Evolutionary conservation across 2,888 invertebrate genomes (phyloP).

Genomic region (Orchesellides sinensis): DNA sequence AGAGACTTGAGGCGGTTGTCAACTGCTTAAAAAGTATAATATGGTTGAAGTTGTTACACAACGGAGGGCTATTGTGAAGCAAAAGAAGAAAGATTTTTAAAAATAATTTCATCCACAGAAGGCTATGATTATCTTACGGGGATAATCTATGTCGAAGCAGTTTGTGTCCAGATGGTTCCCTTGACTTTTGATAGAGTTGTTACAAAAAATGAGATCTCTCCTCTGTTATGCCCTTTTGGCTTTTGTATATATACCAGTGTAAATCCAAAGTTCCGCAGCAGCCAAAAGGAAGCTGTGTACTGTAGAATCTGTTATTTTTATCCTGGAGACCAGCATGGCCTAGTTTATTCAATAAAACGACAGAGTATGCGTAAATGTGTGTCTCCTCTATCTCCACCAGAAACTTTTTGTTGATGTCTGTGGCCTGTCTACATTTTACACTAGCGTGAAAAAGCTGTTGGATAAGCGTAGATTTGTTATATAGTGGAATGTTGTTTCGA

Average conservation of each 20-base stretch:
- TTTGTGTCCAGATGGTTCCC: constrained; percentile 61
- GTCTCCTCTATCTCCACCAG: neutral
- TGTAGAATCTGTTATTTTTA: neutral
- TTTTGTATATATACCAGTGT: neutral
- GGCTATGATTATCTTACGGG: constrained; percentile 50
- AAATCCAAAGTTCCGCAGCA: neutral
- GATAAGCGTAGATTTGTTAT: constrained; percentile 5
- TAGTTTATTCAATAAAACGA: constrained; percentile 31
- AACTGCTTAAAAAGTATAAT: constrained; percentile 61
- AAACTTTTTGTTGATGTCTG: constrained; percentile 7
- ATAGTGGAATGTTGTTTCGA: constrained; percentile 14
- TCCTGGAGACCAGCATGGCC: constrained; percentile 5
- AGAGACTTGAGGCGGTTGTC: constrained; percentile 48
- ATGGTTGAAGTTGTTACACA: constrained; percentile 60
- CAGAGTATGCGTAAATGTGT: neutral
- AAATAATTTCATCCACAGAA: constrained; percentile 48
- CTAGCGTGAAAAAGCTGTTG: constrained; percentile 7
- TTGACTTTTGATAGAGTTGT: constrained; percentile 58
- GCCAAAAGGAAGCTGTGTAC: neutral
- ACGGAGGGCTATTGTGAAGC: constrained; percentile 41
- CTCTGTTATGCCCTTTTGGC: neutral
- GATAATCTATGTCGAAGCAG: constrained; percentile 60
- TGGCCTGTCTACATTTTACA: constrained; percentile 23
- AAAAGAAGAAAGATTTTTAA: constrained; percentile 36
- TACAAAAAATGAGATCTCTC: constrained; percentile 19